Conservation (phyloP, 2,888 invertebrate genomes). For the Pseudococcus jackbeardsleyi region DNA sequence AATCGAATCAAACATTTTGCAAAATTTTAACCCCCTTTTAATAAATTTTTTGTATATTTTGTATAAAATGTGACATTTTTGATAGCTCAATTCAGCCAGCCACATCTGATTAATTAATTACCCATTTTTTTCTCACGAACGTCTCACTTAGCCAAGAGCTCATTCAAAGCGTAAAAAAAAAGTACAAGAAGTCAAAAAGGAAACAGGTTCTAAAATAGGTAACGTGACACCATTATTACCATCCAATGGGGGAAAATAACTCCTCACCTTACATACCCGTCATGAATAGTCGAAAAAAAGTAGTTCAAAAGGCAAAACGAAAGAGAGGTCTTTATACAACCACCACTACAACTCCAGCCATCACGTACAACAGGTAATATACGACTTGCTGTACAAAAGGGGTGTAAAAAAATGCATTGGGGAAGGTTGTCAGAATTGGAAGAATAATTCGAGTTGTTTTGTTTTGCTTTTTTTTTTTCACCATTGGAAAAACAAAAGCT, state of each 20-base stretch:
- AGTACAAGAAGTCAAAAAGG: not conserved
- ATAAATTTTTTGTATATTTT: too few species aligned
- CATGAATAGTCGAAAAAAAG: not conserved
- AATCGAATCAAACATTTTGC: too few species aligned
- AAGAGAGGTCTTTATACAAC: conserved; percentile 4
- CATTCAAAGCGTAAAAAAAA: not conserved
- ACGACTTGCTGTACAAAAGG: not conserved
- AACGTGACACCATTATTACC: conserved; percentile 14
- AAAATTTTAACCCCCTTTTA: too few species aligned
- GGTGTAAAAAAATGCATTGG: conserved; percentile 38
- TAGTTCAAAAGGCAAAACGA: conserved; percentile 22
- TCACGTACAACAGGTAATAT: not conserved
- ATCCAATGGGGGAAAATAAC: not conserved
- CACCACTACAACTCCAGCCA: not conserved
- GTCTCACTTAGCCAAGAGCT: not conserved
- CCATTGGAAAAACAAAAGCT: not conserved
- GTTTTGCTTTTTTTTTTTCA: not conserved
- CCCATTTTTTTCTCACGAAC: not conserved
- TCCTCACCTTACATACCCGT: not conserved
- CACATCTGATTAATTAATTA: not conserved
- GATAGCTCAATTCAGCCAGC: too few species aligned
- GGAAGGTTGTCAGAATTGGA: conserved; percentile 29
- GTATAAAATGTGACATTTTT: too few species aligned
- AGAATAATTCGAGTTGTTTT: not conserved
- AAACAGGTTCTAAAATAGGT: conserved; percentile 32